Conservation (phyloP, 2,797 vertebrate genomes). For the Enteromius mattozi region DNA sequence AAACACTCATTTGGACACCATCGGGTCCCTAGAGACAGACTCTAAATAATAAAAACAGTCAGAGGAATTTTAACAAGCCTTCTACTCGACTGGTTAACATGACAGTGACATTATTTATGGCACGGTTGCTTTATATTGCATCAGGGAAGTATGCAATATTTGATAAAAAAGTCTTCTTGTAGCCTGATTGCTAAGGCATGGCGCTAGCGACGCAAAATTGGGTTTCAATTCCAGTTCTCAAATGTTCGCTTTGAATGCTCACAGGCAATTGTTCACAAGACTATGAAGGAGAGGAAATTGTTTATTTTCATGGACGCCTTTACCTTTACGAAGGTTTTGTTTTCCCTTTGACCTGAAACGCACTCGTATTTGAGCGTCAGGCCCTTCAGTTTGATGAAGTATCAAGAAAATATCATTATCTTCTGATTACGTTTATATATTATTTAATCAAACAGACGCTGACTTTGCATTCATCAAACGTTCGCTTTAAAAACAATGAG, state of each 20-base stretch:
- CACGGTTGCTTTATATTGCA: slow-evolving; percentile 22
- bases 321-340: background rate
- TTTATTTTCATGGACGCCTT: background rate
- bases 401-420: background rate
- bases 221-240: background rate
- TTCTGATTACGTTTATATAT: background rate
- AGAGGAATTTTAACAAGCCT: slow-evolving; percentile 1
- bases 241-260: background rate
- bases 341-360: background rate
- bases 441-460: background rate
- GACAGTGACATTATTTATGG: slow-evolving; percentile 16
- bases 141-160: background rate
- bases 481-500: background rate
- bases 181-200: background rate
- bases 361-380: background rate
- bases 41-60: background rate
- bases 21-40: background rate
- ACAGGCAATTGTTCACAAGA: background rate
- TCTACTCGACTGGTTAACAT: background rate
- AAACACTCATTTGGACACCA: background rate
- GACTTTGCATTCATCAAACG: background rate
- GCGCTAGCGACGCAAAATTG: background rate
- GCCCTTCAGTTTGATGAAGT: background rate
- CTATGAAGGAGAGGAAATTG: background rate
- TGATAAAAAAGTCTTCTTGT: background rate